Percentiles rank a stretch among this genome's conserved stretches.
phyloP scores from a whole-genome alignment of 2,888 invertebrate species.

The Perdita meconis region DNA sequence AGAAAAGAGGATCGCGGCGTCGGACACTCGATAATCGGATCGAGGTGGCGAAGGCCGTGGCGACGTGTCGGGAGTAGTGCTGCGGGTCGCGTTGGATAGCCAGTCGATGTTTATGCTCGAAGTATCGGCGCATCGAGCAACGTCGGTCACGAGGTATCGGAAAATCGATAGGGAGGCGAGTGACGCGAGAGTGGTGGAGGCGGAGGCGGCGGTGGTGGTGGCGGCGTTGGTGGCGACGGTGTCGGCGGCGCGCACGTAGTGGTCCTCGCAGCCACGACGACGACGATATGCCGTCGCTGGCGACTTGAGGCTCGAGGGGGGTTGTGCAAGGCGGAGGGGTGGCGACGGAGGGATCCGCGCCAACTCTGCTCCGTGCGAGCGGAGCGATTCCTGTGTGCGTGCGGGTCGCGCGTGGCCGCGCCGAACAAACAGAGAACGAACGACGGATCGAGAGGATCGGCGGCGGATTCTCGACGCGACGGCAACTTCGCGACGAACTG shows the following conservation, averaged over 20 bases:
- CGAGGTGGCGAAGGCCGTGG: slow-evolving; percentile 17
- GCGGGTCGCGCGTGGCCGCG: background rate
- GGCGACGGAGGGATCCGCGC: background rate
- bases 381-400: background rate
- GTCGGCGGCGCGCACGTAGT: slow-evolving; percentile 49
- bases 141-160: slow-evolving; percentile 82
- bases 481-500: background rate
- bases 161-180: slow-evolving; percentile 82
- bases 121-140: slow-evolving; percentile 81
- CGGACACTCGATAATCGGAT: slow-evolving; percentile 52
- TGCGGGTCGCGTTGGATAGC: slow-evolving; percentile 33
- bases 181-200: slow-evolving; percentile 74
- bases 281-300: slow-evolving; percentile 51
- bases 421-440: slow-evolving; percentile 9
- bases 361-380: background rate
- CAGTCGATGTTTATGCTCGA: slow-evolving; percentile 77
- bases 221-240: slow-evolving; percentile 25
- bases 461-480: slow-evolving; percentile 5
- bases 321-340: slow-evolving; percentile 43
- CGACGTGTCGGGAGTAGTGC: slow-evolving; percentile 52
- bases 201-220: slow-evolving; percentile 55
- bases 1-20: slow-evolving; percentile 24
- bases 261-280: slow-evolving; percentile 42
- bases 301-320: slow-evolving; percentile 53
- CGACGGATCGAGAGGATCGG: slow-evolving; percentile 7